Evolutionary conservation across 2,888 invertebrate species (phyloP), one percentile per base, ranked within the genome.

Genomic region (Macrosoma leucophasiata): DNA sequence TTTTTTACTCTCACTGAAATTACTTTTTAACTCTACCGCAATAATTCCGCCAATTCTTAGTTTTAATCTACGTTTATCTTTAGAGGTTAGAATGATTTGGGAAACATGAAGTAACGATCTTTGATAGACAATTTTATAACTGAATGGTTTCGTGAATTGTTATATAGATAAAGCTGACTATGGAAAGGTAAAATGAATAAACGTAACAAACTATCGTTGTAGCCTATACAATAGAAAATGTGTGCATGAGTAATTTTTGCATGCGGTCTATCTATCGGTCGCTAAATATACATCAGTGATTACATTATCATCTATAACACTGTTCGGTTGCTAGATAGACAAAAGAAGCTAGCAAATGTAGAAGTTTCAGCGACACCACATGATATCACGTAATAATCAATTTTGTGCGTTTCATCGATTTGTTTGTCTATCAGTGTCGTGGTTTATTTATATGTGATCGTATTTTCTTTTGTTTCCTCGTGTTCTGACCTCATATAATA

Each of bases 401-500:
- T 39, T 46, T 50, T 48, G 35, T 46, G 48, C 50, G 42, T 45
- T 58, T 41, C 44, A 54, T 52, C 58, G 68, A 43, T 59, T 70
- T 41, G 21, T 56, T 37, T 61, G 61, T 53, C 28, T 45, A 62
- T 68, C 52, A 55, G 41, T 55, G 54, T 69, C 57, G 47, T 59
- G 30, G 58, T 66, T 62, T 54, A 52, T 59, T 59, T 58, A 55
- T 61, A 41, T 37, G n/a, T 19, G 10, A 15, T 10, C 17, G n/a
- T 41, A 6, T 47, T 42, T 52, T 63, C 40, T 46, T 57, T 61
- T 60, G 56, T 69, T 60, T 58, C 55, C 56, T 41, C 58, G 55
- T 58, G 53, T 30, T 53, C 55, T 61, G 77, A 78, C 78, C 74
- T 78, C 75, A 74, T 78, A 79, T 78, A 77, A 77, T 74, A 67